These are phyloP conservation scores for Catharus fuscescens DNA, from an alignment of 2,113 vertebrate species.

Conservation along the genomic window DNA sequence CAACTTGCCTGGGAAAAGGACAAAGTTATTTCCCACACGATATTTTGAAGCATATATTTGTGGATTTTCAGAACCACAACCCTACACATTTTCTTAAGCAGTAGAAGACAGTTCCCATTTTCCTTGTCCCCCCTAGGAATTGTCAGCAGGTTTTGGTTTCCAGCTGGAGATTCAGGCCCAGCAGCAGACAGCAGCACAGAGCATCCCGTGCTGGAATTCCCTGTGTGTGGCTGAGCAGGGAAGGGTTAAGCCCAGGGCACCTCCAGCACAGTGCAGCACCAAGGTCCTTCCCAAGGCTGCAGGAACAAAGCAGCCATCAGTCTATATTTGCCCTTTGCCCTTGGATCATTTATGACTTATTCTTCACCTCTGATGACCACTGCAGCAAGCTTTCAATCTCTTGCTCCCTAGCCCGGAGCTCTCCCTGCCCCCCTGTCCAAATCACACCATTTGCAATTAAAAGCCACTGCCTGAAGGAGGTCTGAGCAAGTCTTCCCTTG, in stretches of 20 bases:
- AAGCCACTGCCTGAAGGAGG: constrained; percentile 28
- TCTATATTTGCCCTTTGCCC: constrained; percentile 82
- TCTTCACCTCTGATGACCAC: constrained; percentile 76
- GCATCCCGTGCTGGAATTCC: background rate
- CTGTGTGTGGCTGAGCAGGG: background rate
- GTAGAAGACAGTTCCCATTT: background rate
- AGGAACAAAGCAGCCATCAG: constrained; percentile 78
- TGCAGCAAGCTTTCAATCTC: constrained; percentile 73
- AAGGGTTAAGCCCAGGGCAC: constrained; percentile 73
- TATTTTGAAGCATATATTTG: background rate
- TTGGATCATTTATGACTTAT: constrained; percentile 78
- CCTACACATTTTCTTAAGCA: background rate
- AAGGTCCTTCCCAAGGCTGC: constrained; percentile 74
- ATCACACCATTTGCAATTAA: constrained; percentile 63
- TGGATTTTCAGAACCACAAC: background rate
- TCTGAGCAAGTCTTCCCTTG: background rate
- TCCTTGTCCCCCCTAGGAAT: background rate
- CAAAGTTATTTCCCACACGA: background rate
- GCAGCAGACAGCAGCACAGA: background rate
- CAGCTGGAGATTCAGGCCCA: background rate
- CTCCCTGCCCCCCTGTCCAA: constrained; percentile 55
- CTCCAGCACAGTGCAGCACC: constrained; percentile 15
- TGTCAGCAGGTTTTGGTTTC: background rate
- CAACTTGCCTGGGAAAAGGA: background rate
- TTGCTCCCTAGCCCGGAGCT: constrained; percentile 48